phyloP scores from a whole-genome alignment of 2,797 vertebrate genomes.

The Xenops minutus region DNA sequence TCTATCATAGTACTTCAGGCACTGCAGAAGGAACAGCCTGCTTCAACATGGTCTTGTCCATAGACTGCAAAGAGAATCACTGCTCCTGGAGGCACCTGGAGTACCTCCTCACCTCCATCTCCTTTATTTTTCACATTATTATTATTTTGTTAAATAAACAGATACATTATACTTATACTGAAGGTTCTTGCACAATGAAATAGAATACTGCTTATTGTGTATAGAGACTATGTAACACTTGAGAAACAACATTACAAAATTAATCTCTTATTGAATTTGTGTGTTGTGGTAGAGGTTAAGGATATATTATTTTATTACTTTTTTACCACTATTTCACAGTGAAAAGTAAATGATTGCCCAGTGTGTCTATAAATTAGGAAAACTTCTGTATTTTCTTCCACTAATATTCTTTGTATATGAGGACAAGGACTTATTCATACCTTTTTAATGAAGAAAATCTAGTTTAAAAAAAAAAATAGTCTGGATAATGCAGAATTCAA shows the following conservation, averaged over 20 bases:
- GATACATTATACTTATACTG: neutral
- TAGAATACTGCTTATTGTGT: neutral
- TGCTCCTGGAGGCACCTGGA: neutral
- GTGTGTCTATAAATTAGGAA: neutral
- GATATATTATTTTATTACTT: neutral
- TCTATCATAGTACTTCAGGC: neutral
- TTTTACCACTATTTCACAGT: neutral
- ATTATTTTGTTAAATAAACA: neutral
- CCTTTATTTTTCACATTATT: neutral
- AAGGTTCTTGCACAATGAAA: neutral
- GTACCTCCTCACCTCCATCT: accelerated
- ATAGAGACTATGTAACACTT: neutral
- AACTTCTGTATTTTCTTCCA: neutral
- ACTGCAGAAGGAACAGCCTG: neutral
- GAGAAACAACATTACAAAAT: neutral
- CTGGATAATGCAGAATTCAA: neutral
- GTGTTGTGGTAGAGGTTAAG: neutral
- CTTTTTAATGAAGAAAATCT: neutral
- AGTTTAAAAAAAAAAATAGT: neutral
- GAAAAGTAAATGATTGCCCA: neutral
- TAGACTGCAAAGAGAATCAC: neutral
- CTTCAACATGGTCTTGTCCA: neutral
- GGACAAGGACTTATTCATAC: neutral
- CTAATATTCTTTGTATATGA: neutral
- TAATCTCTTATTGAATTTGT: neutral